phyloP scores from a whole-genome alignment of 2,113 vertebrate species.

The Prunella fulvescens region DNA sequence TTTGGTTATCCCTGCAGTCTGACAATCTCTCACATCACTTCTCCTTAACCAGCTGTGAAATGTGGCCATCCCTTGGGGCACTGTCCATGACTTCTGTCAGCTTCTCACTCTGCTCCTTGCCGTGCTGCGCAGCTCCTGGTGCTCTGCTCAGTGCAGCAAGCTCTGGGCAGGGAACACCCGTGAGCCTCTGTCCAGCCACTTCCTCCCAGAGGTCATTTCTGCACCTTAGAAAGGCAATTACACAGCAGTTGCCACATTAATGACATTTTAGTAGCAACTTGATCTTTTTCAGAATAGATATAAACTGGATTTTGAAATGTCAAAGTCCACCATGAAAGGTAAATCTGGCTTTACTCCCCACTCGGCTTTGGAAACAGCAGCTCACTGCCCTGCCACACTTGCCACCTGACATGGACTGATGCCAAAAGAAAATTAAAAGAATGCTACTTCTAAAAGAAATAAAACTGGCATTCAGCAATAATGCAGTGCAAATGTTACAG shows the following conservation, averaged over 20 bases:
- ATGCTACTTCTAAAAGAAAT: not conserved
- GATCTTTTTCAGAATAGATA: not conserved
- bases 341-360: not conserved
- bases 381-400: not conserved
- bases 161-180: not conserved
- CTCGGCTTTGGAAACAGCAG: not conserved
- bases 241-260: not conserved
- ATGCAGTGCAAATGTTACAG: not conserved
- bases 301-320: conserved; percentile 5
- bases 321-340: not conserved
- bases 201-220: not conserved
- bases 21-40: not conserved
- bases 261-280: not conserved
- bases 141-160: not conserved
- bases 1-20: not conserved
- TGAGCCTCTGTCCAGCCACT: not conserved
- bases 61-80: not conserved
- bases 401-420: not conserved
- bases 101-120: not conserved
- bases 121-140: not conserved
- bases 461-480: not conserved
- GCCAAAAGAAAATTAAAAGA: not conserved
- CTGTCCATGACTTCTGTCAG: not conserved
- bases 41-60: not conserved
- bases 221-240: not conserved